These are phyloP conservation scores for Anisognathus igniventris DNA, from an alignment of 2,797 vertebrate species.

Conservation along the genomic window DNA sequence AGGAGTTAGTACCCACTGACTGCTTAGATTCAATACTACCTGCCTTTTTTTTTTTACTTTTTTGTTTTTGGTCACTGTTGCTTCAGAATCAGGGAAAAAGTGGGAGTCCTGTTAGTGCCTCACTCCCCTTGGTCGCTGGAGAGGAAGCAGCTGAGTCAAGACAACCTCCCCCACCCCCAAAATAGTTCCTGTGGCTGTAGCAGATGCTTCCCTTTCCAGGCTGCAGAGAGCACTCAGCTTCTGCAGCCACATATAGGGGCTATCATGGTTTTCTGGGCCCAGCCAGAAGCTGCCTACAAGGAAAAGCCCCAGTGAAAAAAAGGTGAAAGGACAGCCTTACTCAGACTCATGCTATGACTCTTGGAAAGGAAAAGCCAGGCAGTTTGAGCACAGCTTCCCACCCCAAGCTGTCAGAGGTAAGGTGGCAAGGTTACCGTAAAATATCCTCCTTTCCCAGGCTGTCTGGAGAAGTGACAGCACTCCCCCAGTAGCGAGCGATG, in stretches of 20 bases:
- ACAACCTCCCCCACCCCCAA: background rate
- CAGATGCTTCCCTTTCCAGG: background rate
- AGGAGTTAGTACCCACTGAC: background rate
- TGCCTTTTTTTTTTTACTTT: background rate
- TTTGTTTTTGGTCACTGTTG: background rate
- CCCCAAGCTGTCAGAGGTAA: background rate
- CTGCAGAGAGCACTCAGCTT: background rate
- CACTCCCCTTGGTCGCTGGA: background rate
- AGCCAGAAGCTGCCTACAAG: background rate
- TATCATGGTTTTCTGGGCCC: background rate
- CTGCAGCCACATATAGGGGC: background rate
- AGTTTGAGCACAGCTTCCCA: background rate
- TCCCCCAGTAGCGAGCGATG: conserved; percentile 63
- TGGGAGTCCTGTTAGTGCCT: background rate
- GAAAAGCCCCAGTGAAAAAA: background rate
- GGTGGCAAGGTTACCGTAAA: conserved; percentile 42
- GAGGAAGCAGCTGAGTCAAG: background rate
- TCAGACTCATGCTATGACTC: background rate
- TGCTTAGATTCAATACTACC: background rate
- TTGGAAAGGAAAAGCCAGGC: background rate
- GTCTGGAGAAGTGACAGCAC: conserved; percentile 28
- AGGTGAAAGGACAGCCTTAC: background rate
- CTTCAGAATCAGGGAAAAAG: background rate
- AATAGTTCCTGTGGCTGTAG: background rate
- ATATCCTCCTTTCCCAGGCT: conserved; percentile 44